A percentile compares a stretch with the other conserved stretches of the same genome.
Conservation (phyloP, 2,113 vertebrate species). For the Cavia aperea region DNA sequence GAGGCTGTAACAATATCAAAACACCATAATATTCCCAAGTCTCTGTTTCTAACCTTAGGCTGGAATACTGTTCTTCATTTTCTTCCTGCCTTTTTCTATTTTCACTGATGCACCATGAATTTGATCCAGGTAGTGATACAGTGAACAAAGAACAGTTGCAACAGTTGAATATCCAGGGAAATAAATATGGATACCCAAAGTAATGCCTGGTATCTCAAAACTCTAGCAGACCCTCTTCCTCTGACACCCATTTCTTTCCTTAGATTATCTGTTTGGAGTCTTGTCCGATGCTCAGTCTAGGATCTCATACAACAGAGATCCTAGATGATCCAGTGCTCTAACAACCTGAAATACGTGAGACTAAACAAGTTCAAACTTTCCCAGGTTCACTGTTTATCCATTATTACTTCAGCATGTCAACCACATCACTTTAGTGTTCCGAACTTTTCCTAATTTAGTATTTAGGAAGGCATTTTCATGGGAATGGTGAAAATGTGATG, state of each 20-base stretch:
- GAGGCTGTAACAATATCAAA: background rate
- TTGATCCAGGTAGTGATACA: background rate
- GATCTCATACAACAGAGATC: background rate
- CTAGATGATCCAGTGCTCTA: background rate
- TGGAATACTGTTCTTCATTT: background rate
- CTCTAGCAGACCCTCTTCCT: background rate
- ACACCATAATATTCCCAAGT: background rate
- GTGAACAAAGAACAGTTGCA: background rate
- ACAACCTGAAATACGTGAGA: background rate
- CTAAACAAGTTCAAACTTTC: background rate
- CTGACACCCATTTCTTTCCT: background rate
- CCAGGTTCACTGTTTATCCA: background rate
- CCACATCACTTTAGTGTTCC: background rate
- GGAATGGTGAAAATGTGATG: background rate
- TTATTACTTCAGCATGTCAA: background rate
- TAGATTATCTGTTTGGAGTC: background rate
- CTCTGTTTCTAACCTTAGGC: background rate
- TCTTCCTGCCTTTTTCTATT: background rate
- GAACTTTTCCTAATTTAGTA: background rate
- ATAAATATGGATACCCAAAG: background rate
- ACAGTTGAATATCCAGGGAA: background rate
- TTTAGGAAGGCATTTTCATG: slow-evolving; percentile 21
- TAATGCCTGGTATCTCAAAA: background rate
- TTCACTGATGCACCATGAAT: background rate
- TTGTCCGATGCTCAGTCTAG: background rate